phyloP scores from a whole-genome alignment of 2,888 invertebrate species.

The Drosophila colorata region DNA sequence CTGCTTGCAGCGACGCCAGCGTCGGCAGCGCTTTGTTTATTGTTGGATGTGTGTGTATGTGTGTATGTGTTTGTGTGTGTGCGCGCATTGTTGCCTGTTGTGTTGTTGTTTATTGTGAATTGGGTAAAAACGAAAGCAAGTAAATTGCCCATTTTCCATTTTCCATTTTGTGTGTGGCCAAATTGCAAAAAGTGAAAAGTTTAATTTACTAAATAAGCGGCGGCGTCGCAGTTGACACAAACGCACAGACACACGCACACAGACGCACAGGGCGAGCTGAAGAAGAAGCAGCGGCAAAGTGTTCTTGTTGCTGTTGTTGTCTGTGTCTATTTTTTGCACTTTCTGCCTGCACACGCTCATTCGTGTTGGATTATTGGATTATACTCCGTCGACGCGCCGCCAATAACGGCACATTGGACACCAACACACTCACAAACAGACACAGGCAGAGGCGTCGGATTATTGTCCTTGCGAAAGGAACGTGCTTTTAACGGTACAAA shows the following conservation, averaged over 20 bases:
- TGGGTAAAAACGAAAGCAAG: constrained; percentile 66
- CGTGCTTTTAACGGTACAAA: constrained; percentile 59
- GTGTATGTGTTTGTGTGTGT: constrained; percentile 12
- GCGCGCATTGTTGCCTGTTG: constrained; percentile 27
- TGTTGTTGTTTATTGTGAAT: constrained; percentile 54
- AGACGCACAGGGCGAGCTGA: constrained; percentile 22
- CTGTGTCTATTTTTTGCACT: constrained; percentile 75
- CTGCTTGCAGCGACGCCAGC: constrained; percentile 46
- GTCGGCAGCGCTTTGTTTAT: constrained; percentile 63
- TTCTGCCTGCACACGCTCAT: constrained; percentile 75
- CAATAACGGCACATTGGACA: constrained; percentile 58
- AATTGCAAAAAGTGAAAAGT: constrained; percentile 79
- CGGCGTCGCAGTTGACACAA: constrained; percentile 36
- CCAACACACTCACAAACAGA: constrained; percentile 38
- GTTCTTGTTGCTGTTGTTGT: constrained; percentile 52
- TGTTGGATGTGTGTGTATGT: constrained; percentile 18
- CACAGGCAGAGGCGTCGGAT: constrained; percentile 45
- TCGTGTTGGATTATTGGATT: constrained; percentile 82
- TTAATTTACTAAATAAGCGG: constrained; percentile 77
- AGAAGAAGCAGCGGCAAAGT: constrained; percentile 58
- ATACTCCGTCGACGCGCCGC: constrained; percentile 68
- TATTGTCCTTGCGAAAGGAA: constrained; percentile 63
- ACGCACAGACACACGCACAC: constrained; percentile 17
- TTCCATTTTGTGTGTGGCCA: constrained; percentile 57
- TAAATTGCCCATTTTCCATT: constrained; percentile 74